Evolutionary conservation across 1,140 invertebrate species (phyloP).

Genomic region (Meloidogyne chitwoodi): DNA sequence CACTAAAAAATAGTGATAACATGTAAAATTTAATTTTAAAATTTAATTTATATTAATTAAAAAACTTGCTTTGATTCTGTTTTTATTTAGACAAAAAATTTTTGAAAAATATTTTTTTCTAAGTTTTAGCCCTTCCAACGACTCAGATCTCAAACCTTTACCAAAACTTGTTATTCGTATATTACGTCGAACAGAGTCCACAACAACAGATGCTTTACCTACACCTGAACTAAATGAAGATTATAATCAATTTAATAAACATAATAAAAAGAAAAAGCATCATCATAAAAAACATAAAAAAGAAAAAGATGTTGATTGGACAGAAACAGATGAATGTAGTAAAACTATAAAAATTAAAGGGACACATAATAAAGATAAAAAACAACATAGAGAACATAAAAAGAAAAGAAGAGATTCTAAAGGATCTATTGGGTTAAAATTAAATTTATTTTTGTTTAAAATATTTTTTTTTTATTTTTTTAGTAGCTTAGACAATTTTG

Average conservation of each 20-base stretch:
- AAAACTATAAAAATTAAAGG: neutral
- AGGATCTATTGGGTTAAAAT: neutral
- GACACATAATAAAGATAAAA: constrained; percentile 25
- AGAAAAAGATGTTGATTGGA: constrained; percentile 24
- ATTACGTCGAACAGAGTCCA: constrained; percentile 5
- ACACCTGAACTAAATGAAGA: neutral
- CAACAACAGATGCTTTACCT: neutral
- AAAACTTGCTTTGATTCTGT: neutral
- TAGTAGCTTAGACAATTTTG: neutral
- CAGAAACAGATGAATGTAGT: neutral
- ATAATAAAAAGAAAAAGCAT: constrained; percentile 24
- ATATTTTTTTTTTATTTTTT: neutral
- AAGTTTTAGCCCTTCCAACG: neutral
- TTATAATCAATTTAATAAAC: neutral
- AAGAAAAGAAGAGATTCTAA: constrained; percentile 18
- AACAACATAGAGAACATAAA: constrained; percentile 6
- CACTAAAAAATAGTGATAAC: neutral
- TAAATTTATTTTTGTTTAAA: neutral
- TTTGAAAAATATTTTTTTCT: neutral
- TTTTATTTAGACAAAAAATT: too few relatives aligned
- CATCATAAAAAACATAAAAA: constrained; percentile 22
- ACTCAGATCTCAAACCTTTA: neutral
- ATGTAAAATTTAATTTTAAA: neutral
- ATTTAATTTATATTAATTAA: neutral
- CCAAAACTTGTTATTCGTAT: constrained; percentile 29